A percentile compares a stretch with the other conserved stretches of the same genome.
phyloP scores from a whole-genome alignment of 2,888 invertebrate species.

The Micropterix aruncella region DNA sequence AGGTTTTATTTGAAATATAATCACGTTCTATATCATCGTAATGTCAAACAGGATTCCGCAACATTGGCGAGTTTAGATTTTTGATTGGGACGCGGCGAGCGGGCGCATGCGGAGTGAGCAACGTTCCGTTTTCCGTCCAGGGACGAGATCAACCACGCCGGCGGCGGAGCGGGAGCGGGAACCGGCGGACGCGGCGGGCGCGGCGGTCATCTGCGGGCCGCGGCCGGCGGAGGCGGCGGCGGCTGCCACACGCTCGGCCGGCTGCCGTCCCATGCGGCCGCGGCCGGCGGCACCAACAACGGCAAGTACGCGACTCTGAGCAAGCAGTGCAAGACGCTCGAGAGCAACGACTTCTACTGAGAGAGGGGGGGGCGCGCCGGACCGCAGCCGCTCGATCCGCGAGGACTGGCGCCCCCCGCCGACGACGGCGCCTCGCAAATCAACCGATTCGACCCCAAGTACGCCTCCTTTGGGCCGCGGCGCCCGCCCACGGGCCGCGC shows the following conservation, averaged over 20 bases:
- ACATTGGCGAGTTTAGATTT: no score
- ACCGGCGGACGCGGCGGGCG: slow-evolving; percentile 14
- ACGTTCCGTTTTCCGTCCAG: no score
- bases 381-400: slow-evolving; percentile 25
- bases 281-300: slow-evolving; percentile 54
- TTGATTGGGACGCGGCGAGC: no score
- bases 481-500: slow-evolving; percentile 32
- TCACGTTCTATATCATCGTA: no score
- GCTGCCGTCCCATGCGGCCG: slow-evolving; percentile 42
- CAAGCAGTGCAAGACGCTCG: slow-evolving; percentile 91
- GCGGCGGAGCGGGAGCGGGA: slow-evolving; percentile 31
- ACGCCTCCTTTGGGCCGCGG: slow-evolving; percentile 36
- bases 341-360: slow-evolving; percentile 92
- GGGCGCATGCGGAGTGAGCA: no score
- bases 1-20: no score
- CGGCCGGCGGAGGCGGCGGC: slow-evolving; percentile 32
- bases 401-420: slow-evolving; percentile 32
- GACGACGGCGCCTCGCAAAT: slow-evolving; percentile 26
- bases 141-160: slow-evolving; percentile 23
- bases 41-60: no score
- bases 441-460: slow-evolving; percentile 46
- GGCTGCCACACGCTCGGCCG: slow-evolving; percentile 53
- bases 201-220: slow-evolving; percentile 18
- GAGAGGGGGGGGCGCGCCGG: slow-evolving; percentile 50
- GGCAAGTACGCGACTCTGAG: slow-evolving; percentile 90